A percentile compares a stretch with the other conserved stretches of the same genome.
Conservation (phyloP, 2,888 invertebrate species). For the Mesorhabditis sp. region DNA sequence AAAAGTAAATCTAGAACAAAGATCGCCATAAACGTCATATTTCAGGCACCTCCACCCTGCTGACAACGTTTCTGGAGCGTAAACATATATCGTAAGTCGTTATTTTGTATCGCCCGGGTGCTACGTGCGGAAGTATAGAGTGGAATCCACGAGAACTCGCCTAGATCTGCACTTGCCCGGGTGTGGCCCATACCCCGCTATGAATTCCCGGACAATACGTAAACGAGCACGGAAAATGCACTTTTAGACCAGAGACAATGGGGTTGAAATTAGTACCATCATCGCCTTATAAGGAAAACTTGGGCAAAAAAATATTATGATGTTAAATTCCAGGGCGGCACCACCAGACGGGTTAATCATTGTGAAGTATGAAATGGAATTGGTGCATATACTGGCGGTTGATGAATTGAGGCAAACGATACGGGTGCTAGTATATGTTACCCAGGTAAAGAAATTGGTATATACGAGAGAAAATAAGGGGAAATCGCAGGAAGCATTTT, state of each 20-base stretch:
- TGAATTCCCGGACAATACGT: too few species aligned
- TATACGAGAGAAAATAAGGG: too few species aligned
- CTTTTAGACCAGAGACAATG: too few species aligned
- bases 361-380: constrained; percentile 41
- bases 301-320: neutral
- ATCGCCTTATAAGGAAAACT: neutral
- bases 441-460: constrained; percentile 24
- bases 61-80: neutral
- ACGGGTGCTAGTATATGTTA: constrained; percentile 43
- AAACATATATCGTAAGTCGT: constrained; percentile 1
- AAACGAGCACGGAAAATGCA: too few species aligned
- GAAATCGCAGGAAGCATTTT: too few species aligned
- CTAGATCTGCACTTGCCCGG: too few species aligned
- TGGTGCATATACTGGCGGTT: constrained; percentile 42
- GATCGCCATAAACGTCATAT: constrained; percentile 1
- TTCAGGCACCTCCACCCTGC: constrained; percentile 1
- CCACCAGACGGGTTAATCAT: constrained; percentile 46
- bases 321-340: constrained; percentile 26
- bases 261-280: too few species aligned
- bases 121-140: too few species aligned
- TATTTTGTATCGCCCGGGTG: neutral
- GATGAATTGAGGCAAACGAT: constrained; percentile 47
- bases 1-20: neutral
- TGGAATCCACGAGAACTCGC: too few species aligned
- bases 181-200: too few species aligned